Evolutionary conservation across 2,888 invertebrate genomes (phyloP).

Genomic region (Neria commutata): DNA sequence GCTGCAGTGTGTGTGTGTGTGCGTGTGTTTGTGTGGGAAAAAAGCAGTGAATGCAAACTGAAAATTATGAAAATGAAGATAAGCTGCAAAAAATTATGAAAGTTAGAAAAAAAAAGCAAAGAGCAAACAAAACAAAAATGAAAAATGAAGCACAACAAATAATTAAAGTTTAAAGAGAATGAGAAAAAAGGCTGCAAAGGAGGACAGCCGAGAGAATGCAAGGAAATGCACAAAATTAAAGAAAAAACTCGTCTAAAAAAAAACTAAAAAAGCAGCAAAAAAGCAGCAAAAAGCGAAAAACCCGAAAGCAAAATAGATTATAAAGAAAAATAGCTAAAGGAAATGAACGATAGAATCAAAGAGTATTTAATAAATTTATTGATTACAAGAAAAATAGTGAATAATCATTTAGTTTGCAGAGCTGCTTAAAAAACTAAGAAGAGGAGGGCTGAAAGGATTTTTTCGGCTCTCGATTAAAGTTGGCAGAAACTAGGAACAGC

Average conservation of each 20-base stretch:
- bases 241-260: not conserved
- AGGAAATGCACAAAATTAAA: not conserved
- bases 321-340: too few species aligned
- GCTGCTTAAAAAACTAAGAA: too few species aligned
- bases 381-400: too few species aligned
- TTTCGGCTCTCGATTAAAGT: too few species aligned
- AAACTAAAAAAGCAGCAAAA: not conserved
- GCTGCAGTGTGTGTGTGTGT: not conserved
- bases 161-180: not conserved
- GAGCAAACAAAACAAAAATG: not conserved
- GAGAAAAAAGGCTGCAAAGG: not conserved
- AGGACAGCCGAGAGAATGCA: not conserved
- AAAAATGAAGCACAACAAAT: slow-evolving; percentile 13
- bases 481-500: too few species aligned
- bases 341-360: too few species aligned
- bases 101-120: not conserved
- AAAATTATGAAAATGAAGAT: not conserved
- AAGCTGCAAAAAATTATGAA: not conserved
- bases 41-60: too few species aligned
- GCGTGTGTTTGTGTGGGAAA: not conserved
- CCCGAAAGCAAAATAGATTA: not conserved
- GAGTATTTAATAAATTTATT: too few species aligned
- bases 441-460: too few species aligned
- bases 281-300: not conserved
- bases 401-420: too few species aligned